Conservation (phyloP, 2,113 vertebrate genomes). For the Percopsis transmontana region DNA sequence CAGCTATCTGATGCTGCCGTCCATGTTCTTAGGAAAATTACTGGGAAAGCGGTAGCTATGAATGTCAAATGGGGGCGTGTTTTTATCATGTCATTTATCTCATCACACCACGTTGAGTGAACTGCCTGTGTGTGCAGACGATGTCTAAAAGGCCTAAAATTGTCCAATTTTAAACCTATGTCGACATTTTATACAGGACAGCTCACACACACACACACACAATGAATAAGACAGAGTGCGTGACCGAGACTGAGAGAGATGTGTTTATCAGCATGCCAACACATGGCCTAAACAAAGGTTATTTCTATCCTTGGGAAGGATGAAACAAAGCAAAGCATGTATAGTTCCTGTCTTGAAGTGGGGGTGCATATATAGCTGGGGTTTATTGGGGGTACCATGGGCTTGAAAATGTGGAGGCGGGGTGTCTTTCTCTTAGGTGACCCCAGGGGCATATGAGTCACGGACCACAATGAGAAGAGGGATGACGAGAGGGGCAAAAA, state of each 20-base stretch:
- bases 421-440: conserved; percentile 66
- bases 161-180: background rate
- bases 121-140: background rate
- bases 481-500: conserved; percentile 17
- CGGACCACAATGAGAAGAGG: conserved; percentile 49
- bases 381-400: conserved; percentile 58
- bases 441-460: conserved; percentile 63
- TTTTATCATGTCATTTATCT: conserved; percentile 9
- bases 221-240: background rate
- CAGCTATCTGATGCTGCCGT: too few species aligned
- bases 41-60: conserved; percentile 8
- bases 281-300: conserved; percentile 57
- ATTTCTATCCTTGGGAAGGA: conserved; percentile 64
- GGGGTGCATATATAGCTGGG: too few species aligned
- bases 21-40: conserved; percentile 7
- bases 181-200: background rate
- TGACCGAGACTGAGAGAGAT: background rate
- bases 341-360: conserved; percentile 71
- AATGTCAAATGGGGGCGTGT: conserved; percentile 36
- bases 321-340: conserved; percentile 76
- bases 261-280: conserved; percentile 35
- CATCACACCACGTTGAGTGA: background rate
- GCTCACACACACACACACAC: background rate
- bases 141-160: too few species aligned
- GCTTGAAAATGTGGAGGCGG: conserved; percentile 62